phyloP scores from a whole-genome alignment of 2,888 invertebrate species.

The Drosophila buzzatii region DNA sequence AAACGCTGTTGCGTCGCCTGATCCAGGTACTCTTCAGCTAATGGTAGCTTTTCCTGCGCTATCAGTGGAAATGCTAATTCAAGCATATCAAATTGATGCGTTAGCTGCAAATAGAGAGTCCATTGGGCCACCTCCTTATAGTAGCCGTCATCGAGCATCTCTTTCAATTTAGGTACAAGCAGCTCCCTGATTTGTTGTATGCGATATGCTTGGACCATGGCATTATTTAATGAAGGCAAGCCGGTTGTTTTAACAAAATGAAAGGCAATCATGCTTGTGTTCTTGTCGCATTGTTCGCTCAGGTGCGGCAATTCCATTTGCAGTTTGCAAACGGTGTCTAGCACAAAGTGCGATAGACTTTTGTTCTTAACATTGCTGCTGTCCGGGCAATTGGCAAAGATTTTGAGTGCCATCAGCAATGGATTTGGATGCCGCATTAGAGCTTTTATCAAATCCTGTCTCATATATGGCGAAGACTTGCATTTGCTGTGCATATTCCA shows the following conservation, averaged over 20 bases:
- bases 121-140: constrained; percentile 92
- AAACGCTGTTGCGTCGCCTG: constrained; percentile 89
- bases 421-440: constrained; percentile 71
- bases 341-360: constrained; percentile 85
- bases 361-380: constrained; percentile 84
- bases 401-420: constrained; percentile 81
- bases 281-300: constrained; percentile 85
- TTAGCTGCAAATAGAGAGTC: constrained; percentile 89
- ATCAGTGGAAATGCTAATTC: constrained; percentile 92
- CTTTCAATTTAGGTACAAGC: constrained; percentile 88
- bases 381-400: constrained; percentile 84
- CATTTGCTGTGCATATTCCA: constrained; percentile 81
- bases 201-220: constrained; percentile 89
- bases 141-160: constrained; percentile 86
- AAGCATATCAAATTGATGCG: constrained; percentile 89
- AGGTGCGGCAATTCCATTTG: constrained; percentile 84
- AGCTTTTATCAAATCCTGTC: constrained; percentile 53
- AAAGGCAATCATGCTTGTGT: constrained; percentile 90
- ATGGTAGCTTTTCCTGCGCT: constrained; percentile 91
- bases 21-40: constrained; percentile 91
- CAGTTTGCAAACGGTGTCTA: constrained; percentile 88
- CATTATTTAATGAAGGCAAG: constrained; percentile 88
- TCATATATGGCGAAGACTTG: constrained; percentile 66
- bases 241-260: constrained; percentile 90
- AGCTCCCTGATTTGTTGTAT: constrained; percentile 87